Base-by-base conservation (phyloP, 2,797 vertebrate genomes). In the Erpetoichthys calabaricus region DNA sequence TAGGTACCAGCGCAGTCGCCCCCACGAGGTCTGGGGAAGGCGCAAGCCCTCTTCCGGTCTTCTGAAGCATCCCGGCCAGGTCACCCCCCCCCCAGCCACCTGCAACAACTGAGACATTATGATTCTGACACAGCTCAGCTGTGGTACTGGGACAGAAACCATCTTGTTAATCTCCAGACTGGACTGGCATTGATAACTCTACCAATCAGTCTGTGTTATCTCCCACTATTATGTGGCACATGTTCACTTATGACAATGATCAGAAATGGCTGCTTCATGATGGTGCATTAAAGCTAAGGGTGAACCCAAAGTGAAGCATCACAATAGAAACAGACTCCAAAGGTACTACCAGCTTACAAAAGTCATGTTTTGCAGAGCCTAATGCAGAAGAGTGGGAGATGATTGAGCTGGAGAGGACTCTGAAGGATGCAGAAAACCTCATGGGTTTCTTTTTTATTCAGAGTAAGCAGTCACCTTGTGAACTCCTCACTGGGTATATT, bases 101-200 rank as follows among this genome's bases (percentile, higher is more conserved):
- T n/a, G n/a, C n/a, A n/a, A n/a, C n/a, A n/a, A n/a, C n/a, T 60
- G 3, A 60, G 46, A 44, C 45, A 55, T 55, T 60, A 60, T 44
- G 53, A 60, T 46, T 47, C 59, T 9, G 44, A 60, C 51, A 59
- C 53, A 25, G 41, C 59, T 47, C 59, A 60, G 46, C 59, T 60
- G 4, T 60, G 59, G 59, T 49, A 60, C 7, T 60, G 59, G 59
- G 53, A 56, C 9, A 5, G 10, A 4, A 46, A 55, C 43, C 53
- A 50, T 8, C 3, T 60, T 41, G 53, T 60, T 7, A 60, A 60
- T 45, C 3, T 47, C 4, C 45, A 56, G 8, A 55, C 53, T 44
- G 59, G 59, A 6, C 5, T 55, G 5, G 59, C 53, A n/a, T 47
- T 60, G 25, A 54, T 25, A 25, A 25, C 25, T 25, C 25, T 25